Evolutionary conservation across 2,888 invertebrate species (phyloP).

Genomic region (Folsomia manolachei): DNA sequence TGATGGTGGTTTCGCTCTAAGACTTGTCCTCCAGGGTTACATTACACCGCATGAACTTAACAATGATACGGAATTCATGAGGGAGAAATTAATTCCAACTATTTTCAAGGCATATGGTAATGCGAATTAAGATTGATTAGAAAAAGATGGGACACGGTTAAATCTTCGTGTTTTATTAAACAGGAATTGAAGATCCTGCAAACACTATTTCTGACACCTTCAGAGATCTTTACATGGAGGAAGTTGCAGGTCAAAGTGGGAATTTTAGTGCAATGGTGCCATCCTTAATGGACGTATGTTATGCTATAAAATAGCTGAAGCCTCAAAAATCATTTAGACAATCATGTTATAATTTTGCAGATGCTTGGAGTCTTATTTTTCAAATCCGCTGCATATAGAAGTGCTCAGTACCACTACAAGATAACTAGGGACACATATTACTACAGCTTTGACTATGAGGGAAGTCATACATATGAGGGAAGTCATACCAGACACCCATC

Average conservation of each 20-base stretch:
- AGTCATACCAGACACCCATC: not conserved
- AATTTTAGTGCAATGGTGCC: not conserved
- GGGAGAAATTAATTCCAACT: not conserved
- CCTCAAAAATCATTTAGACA: too few relatives aligned
- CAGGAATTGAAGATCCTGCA: not conserved
- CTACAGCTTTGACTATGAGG: not conserved
- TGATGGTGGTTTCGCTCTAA: not conserved
- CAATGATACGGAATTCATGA: not conserved
- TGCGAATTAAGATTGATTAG: not conserved
- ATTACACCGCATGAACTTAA: not conserved
- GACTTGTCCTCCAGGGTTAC: not conserved
- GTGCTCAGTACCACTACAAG: not conserved
- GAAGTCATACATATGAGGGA: not conserved
- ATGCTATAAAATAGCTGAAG: not conserved
- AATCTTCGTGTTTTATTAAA: not conserved
- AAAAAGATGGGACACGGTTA: too few relatives aligned
- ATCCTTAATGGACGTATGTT: not conserved
- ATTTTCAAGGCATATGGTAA: not conserved
- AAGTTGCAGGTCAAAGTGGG: not conserved
- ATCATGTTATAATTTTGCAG: not conserved
- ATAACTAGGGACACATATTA: not conserved
- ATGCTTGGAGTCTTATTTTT: not conserved
- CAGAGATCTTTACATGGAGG: not conserved
- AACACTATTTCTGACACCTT: not conserved
- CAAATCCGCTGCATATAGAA: not conserved